phyloP scores from a whole-genome alignment of 1,140 invertebrate species.

The Cydia amplana region DNA sequence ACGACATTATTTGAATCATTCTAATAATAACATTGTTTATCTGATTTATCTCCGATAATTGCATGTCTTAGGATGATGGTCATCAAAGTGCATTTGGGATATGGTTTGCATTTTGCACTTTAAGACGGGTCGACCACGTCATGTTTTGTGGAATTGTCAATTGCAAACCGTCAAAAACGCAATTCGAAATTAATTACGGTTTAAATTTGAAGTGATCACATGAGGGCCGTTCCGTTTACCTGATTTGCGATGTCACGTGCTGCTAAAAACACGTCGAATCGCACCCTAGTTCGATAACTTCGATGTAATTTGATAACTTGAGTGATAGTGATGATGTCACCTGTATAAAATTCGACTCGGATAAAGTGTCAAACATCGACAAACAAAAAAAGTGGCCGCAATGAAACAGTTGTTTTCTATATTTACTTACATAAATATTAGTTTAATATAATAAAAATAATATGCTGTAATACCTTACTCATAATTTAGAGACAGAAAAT shows the following conservation, averaged over 20 bases:
- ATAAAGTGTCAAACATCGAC: not conserved
- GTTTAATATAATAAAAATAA: too few species aligned
- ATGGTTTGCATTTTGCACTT: too few species aligned
- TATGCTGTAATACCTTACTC: too few species aligned
- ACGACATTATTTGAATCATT: constrained; percentile 1
- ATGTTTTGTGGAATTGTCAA: too few species aligned
- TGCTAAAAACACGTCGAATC: not conserved
- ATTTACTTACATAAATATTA: not conserved
- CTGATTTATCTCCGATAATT: not conserved
- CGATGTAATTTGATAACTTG: not conserved
- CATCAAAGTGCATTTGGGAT: too few species aligned
- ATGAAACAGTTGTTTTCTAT: not conserved
- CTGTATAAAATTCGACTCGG: not conserved
- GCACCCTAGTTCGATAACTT: not conserved
- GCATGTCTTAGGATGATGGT: not conserved
- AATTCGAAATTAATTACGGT: too few species aligned
- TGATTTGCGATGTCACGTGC: not conserved
- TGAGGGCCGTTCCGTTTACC: not conserved
- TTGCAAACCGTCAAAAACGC: too few species aligned
- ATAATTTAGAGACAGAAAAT: too few species aligned
- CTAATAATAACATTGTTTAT: not conserved
- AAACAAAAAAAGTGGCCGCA: not conserved
- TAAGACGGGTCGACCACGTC: too few species aligned
- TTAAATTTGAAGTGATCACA: not conserved
- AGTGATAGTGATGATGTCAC: not conserved